Percentiles rank a stretch among this genome's conserved stretches.
Conservation (phyloP, 2,888 invertebrate species). For the Dolomedes plantarius region DNA sequence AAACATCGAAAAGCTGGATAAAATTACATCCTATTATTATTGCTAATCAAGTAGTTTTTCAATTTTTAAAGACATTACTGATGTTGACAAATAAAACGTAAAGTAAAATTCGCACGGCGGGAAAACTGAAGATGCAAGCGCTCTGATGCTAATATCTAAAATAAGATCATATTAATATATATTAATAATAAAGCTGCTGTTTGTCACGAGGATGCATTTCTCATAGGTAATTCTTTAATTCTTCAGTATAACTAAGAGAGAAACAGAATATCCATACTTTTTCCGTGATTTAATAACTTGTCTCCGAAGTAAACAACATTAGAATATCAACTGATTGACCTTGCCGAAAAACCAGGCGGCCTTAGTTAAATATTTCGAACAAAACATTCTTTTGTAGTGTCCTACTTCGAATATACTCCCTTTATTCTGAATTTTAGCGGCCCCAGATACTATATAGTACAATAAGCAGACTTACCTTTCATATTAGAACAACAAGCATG, state of each 20-base stretch:
- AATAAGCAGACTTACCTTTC: neutral
- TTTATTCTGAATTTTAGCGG: neutral
- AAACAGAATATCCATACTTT: too few relatives aligned
- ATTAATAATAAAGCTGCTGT: too few relatives aligned
- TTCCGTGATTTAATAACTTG: too few relatives aligned
- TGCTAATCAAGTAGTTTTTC: too few relatives aligned
- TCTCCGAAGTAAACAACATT: slow-evolving; percentile 33
- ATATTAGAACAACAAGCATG: neutral
- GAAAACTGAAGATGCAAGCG: neutral
- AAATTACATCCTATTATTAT: too few relatives aligned
- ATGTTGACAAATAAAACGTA: neutral
- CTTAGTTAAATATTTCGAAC: neutral
- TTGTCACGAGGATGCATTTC: too few relatives aligned
- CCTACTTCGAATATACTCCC: neutral
- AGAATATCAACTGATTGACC: slow-evolving; percentile 48
- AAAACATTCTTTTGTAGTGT: slow-evolving; percentile 1
- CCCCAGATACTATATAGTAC: neutral
- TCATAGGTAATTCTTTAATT: too few relatives aligned
- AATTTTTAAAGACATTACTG: neutral
- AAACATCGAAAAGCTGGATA: too few relatives aligned
- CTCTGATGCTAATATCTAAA: too few relatives aligned
- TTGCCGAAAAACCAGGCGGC: slow-evolving; percentile 51
- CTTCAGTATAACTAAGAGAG: too few relatives aligned
- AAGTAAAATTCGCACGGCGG: neutral
- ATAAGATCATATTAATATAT: too few relatives aligned